A percentile compares a stretch with the other conserved stretches of the same genome.
These are phyloP conservation scores for Saturnia japonica DNA, from an alignment of 2,888 invertebrate species.

Conservation along the genomic window DNA sequence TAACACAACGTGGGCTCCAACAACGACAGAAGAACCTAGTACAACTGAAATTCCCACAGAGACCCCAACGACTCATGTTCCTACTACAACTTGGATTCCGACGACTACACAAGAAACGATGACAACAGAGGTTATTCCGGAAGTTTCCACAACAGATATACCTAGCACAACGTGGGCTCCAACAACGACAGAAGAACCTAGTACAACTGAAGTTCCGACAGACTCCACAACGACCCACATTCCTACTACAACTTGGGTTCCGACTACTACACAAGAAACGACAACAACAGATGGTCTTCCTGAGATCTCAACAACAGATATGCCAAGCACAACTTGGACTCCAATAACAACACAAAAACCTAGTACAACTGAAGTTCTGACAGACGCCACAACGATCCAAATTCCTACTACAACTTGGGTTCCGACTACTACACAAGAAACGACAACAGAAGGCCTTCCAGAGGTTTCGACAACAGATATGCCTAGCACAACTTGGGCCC, in stretches of 20 bases:
- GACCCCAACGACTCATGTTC: background rate
- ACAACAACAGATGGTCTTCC: slow-evolving; percentile 12
- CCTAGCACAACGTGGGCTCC: slow-evolving; percentile 18
- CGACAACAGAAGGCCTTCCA: slow-evolving; percentile 6
- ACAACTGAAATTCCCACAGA: background rate
- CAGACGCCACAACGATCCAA: background rate
- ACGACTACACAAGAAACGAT: background rate
- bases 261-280: background rate
- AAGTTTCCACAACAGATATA: slow-evolving; percentile 17
- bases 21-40: background rate
- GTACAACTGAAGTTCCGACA: background rate
- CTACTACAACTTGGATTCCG: slow-evolving; percentile 6
- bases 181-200: slow-evolving; percentile 11
- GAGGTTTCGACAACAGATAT: slow-evolving; percentile 17
- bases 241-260: slow-evolving; percentile 8
- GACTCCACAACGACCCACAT: background rate
- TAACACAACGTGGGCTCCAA: slow-evolving; percentile 19
- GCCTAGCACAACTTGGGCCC: slow-evolving; percentile 14
- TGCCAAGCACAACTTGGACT: background rate
- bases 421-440: background rate
- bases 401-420: background rate
- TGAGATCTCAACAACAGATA: background rate
- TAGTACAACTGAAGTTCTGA: background rate
- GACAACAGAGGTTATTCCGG: slow-evolving; percentile 14
- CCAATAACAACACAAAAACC: background rate